Conservation (phyloP, 1,140 invertebrate genomes). For the Tyrophagus putrescentiae region DNA sequence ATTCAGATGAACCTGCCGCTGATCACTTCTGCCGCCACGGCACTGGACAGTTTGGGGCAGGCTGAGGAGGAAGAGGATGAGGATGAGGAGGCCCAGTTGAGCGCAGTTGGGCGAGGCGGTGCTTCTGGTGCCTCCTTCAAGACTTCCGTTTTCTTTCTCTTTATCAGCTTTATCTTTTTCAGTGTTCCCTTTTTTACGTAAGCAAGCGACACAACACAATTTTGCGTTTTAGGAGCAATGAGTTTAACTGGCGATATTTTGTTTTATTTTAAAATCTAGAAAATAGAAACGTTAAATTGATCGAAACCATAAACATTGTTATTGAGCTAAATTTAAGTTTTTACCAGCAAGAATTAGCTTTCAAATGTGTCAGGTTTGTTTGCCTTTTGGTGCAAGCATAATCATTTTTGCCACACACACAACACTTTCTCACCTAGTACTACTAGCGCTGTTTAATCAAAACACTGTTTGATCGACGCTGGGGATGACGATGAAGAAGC, state of each 20-base stretch:
- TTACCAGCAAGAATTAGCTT: background rate
- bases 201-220: background rate
- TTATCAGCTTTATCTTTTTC: constrained; percentile 11
- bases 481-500: no score
- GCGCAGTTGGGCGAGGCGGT: no score
- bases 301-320: background rate
- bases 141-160: constrained; percentile 6
- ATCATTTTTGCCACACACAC: no score
- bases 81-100: no score
- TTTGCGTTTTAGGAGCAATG: background rate
- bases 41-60: no score
- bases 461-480: no score
- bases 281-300: background rate
- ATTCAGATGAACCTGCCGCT: no score
- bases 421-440: no score
- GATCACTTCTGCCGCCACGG: no score
- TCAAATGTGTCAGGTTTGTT: background rate
- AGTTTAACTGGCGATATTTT: no score
- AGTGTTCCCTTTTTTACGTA: constrained; percentile 7
- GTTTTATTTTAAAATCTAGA: background rate
- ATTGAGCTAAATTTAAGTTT: background rate
- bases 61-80: no score
- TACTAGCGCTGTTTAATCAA: no score
- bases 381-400: background rate
- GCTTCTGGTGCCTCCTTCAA: background rate